Base-by-base conservation (phyloP, 2,888 invertebrate species). In the Nymphalis urticae region DNA sequence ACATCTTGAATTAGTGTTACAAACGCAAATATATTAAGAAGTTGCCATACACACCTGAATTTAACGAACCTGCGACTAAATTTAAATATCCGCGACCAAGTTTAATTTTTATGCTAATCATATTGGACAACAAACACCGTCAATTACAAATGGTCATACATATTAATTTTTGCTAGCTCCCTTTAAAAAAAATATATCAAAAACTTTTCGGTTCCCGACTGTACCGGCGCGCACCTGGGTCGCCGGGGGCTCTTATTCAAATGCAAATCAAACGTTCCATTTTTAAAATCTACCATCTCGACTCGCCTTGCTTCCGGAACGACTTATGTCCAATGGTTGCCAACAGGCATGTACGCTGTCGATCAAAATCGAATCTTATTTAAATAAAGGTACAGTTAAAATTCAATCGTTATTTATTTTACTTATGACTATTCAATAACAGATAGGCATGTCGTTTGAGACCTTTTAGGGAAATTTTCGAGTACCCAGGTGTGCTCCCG, bases 201-300 rank as follows among this genome's bases (percentile, higher is more conserved):
- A 82, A 88, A 87, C 86, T 82, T 87, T 87, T 89, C 81, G 78
- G 81, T 78, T 42, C 58, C 71, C 79, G 86, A 86, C 84, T 86
- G 86, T 91, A 90, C 90, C 79, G 77, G 77, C 77, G 87, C 86
- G 89, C 92, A 92, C 92, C 92, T 92, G 92, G 92, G 91, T 88
- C 89, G 90, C 90, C 88, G 81, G 89, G 90, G 91, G 90, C 90
- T 87, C 89, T 88, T 86, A 93, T 93, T 93, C 93, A 93, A 92
- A 93, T 93, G 93, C 92, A 93, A 93, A 93, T 93, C 92, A 93
- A 93, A 91, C 89, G 92, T 92, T 91, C 93, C 92, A 92, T 92
- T 93, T 93, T 93, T 87, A 90, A 92, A 92, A 91, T 92, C 90
- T 91, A 92, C 91, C 91, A 90, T 92, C 90, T 90, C 90, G 86